phyloP scores from a whole-genome alignment of 2,797 vertebrate genomes.

The Hemibagrus guttatus region DNA sequence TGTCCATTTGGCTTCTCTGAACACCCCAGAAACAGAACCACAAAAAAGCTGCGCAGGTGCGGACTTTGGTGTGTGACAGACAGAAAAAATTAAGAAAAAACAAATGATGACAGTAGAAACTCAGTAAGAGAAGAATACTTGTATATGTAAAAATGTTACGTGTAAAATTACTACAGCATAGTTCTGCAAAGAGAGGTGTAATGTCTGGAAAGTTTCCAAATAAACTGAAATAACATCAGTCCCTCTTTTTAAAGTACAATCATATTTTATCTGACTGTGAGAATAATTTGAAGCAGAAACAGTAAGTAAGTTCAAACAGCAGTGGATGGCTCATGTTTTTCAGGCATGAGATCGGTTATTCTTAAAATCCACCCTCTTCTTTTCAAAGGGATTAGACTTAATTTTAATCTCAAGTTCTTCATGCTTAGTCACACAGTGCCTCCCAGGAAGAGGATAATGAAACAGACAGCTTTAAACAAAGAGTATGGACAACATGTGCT shows the following conservation, averaged over 20 bases:
- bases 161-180: neutral
- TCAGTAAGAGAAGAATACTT: neutral
- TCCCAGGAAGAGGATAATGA: neutral
- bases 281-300: neutral
- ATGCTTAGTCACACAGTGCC: too few species aligned
- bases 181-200: neutral
- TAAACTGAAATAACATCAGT: neutral
- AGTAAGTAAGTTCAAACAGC: neutral
- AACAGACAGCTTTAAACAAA: constrained; percentile 7
- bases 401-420: neutral
- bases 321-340: neutral
- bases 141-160: neutral
- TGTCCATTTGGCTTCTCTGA: neutral
- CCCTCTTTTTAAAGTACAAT: neutral
- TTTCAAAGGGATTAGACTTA: neutral
- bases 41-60: neutral
- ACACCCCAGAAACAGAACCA: neutral
- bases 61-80: neutral
- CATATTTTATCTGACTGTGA: neutral
- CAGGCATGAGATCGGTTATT: neutral
- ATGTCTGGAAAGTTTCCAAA: neutral
- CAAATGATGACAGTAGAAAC: neutral
- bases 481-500: neutral
- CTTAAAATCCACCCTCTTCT: neutral
- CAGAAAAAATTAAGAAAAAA: neutral